These are phyloP conservation scores for Neolamprologus falcicula DNA, from an alignment of 2,113 vertebrate species.

Conservation along the genomic window DNA sequence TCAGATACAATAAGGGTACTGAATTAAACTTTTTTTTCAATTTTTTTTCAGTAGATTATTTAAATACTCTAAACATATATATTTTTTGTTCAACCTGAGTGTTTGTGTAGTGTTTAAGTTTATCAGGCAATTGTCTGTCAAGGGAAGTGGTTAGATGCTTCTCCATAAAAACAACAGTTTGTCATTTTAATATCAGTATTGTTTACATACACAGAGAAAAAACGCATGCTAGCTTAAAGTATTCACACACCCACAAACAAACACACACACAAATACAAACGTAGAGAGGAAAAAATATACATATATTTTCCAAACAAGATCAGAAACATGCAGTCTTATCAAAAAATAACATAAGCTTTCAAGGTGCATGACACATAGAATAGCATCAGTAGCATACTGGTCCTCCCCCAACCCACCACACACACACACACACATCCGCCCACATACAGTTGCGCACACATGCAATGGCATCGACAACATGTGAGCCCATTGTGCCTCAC, in stretches of 20 bases:
- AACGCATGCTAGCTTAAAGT: not conserved
- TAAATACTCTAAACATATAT: not conserved
- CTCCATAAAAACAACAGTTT: not conserved
- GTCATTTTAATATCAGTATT: not conserved
- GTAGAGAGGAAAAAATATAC: not conserved
- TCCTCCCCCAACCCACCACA: not conserved
- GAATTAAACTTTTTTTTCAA: not conserved
- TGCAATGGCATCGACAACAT: not conserved
- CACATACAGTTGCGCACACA: not conserved
- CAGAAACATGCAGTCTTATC: constrained; percentile 15
- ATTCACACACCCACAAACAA: not conserved
- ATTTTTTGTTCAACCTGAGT: not conserved
- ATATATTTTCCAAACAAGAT: not conserved
- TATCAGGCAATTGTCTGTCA: not conserved
- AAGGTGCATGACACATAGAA: not conserved
- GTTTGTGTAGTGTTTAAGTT: not conserved
- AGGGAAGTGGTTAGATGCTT: constrained; percentile 26
- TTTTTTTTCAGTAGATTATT: not conserved
- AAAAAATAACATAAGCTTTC: not conserved
- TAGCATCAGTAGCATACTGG: not conserved
- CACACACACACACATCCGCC: not conserved
- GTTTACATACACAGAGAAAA: not conserved
- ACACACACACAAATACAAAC: constrained; percentile 2
- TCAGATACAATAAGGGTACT: not conserved
- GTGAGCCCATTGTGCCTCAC: not conserved